Percentiles rank a stretch among this genome's conserved stretches.
Conservation (phyloP, 1,140 invertebrate genomes). For the Sarcophaga bullata region DNA sequence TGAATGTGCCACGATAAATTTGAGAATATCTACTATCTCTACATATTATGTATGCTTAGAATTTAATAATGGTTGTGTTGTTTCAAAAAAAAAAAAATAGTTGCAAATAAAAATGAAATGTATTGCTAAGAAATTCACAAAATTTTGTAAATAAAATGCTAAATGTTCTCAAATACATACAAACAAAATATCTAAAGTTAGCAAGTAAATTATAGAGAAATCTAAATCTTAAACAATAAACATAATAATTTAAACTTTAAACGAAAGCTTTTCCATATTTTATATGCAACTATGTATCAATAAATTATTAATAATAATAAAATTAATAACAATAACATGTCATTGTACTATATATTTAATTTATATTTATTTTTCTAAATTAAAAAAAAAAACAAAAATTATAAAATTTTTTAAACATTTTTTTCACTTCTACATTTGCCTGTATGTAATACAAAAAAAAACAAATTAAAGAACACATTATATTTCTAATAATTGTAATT, state of each 20-base stretch:
- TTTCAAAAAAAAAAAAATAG: background rate
- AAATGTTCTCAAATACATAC: background rate
- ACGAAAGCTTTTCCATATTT: background rate
- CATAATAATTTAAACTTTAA: too few species aligned
- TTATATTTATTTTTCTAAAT: too few species aligned
- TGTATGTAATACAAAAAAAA: background rate
- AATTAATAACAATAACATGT: background rate
- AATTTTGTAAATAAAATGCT: conserved; percentile 4
- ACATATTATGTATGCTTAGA: background rate
- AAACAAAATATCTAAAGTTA: background rate
- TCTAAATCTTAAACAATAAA: background rate
- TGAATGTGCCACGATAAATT: too few species aligned
- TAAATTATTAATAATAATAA: background rate
- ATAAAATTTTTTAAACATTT: background rate
- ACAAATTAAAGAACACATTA: background rate
- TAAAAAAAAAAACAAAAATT: too few species aligned
- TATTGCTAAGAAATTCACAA: background rate
- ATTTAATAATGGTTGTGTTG: conserved; percentile 22
- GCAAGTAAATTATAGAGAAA: background rate
- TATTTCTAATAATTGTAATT: conserved; percentile 6
- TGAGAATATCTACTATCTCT: too few species aligned
- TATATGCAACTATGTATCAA: background rate
- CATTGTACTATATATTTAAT: too few species aligned
- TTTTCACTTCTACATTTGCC: background rate
- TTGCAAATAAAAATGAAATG: too few species aligned